Conservation (phyloP, 2,888 invertebrate species). For the Agapostemon virescens region DNA sequence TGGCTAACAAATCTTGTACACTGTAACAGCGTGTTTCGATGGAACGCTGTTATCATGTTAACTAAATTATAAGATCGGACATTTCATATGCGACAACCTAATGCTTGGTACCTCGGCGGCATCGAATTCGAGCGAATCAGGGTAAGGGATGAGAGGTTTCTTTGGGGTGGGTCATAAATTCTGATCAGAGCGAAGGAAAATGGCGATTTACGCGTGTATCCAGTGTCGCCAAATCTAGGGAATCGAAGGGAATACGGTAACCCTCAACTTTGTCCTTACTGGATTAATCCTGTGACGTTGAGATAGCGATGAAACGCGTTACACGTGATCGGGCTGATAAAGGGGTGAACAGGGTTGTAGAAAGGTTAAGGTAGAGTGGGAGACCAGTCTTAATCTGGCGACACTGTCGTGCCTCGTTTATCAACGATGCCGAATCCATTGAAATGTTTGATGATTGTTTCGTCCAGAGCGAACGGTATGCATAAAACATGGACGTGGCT, state of each 20-base stretch:
- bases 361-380: no score
- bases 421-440: slow-evolving; percentile 22
- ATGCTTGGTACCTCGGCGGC: slow-evolving; percentile 20
- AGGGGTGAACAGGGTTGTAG: no score
- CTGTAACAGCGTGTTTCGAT: neutral
- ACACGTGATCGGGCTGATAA: no score
- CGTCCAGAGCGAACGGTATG: slow-evolving; percentile 32
- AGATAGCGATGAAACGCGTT: no score
- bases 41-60: neutral
- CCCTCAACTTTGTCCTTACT: no score
- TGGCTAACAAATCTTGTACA: no score
- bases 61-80: neutral
- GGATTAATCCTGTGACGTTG: no score
- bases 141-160: neutral
- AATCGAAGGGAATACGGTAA: no score
- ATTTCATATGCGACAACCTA: neutral
- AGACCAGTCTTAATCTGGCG: no score
- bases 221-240: no score
- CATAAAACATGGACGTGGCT: slow-evolving; percentile 26
- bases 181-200: slow-evolving; percentile 37
- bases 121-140: slow-evolving; percentile 33
- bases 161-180: slow-evolving; percentile 32
- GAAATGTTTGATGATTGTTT: slow-evolving; percentile 31
- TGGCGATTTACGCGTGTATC: slow-evolving; percentile 40
- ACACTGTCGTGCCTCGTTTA: no score